Evolutionary conservation across 2,113 vertebrate genomes (phyloP).

Genomic region (Rhinoderma darwinii): DNA sequence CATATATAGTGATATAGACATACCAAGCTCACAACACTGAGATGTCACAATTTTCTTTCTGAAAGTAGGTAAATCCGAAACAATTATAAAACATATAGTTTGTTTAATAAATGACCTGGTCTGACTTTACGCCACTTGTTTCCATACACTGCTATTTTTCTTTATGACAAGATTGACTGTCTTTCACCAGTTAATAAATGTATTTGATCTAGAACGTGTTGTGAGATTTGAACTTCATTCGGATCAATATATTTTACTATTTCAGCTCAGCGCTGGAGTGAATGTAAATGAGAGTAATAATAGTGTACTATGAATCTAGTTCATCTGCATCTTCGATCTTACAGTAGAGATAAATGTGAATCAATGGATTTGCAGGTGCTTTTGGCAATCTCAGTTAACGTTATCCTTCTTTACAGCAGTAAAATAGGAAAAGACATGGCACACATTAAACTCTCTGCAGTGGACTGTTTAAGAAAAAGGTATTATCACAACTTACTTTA

Average conservation of each 20-base stretch:
- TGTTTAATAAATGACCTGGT: constrained; percentile 10
- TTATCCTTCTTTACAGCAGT: constrained; percentile 48
- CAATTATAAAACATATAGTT: not conserved
- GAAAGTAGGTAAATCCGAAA: not conserved
- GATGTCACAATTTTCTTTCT: too few species aligned
- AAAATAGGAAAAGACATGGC: constrained; percentile 17
- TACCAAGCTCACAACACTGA: not conserved
- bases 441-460: not conserved
- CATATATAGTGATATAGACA: not conserved
- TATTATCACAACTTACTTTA: not conserved
- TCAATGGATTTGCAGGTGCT: constrained; percentile 48
- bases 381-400: constrained; percentile 43
- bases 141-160: not conserved
- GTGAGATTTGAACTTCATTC: constrained; percentile 24
- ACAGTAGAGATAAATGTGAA: constrained; percentile 47
- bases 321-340: constrained; percentile 53
- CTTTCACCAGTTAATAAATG: constrained; percentile 49
- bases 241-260: constrained; percentile 47
- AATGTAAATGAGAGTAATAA: constrained; percentile 54
- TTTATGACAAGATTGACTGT: constrained; percentile 10
- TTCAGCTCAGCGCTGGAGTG: constrained; percentile 11
- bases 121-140: constrained; percentile 21
- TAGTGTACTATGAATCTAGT: constrained; percentile 50
- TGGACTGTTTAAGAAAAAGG: not conserved
- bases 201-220: constrained; percentile 34